Evolutionary conservation across 53 echinoderm and acorn worm genomes (phyloP), one percentile per base, ranked within the genome.

Genomic region (Stichopus horrens): DNA sequence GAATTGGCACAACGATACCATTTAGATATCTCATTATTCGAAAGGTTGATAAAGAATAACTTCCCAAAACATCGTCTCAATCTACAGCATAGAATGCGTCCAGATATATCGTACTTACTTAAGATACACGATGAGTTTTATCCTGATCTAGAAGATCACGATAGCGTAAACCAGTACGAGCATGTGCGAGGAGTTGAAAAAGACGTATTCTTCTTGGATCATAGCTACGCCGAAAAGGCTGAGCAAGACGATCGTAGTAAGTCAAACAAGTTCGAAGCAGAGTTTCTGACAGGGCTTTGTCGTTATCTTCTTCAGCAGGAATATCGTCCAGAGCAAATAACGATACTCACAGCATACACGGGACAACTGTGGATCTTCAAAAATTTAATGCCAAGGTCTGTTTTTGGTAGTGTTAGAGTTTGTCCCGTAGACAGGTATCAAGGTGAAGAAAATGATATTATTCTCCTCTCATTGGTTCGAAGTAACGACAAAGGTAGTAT

Each of bases 11-110:
- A 89, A 82, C 86, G 80, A 4, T 92, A 59, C 57, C 84, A 95
- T 54, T 88, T 95, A 5, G 93, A 92, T 73, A 78, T 92, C 6
- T 95, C 94, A 4, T 86, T 93, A 75, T 96, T 96, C 74, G 90
- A 89, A 73, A 92, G 97, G 54, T 84, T 97, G 83, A 71, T 95
- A 9, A 90, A 91, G 1, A 91, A 94, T 16, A 88, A 90, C 56
- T 88, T 95, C 54, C 88, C 90, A 5, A 89, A 79, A 52, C 57
- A 86, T 54, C 87, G 75, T 16, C 86, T 97, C 13, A 81, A 76
- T n/a, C 79, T 86, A n/a, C 97, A 97, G 77, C 97, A 97, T 74
- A 83, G 97, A 10, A 97, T 97, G 97, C 77, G 94, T 78, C 97
- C 97, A 52, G 93, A 93, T 14, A 95, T 97, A 74, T 95, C 97